These are phyloP conservation scores for Batillaria attramentaria DNA, from an alignment of 1,140 invertebrate genomes.

Conservation along the genomic window DNA sequence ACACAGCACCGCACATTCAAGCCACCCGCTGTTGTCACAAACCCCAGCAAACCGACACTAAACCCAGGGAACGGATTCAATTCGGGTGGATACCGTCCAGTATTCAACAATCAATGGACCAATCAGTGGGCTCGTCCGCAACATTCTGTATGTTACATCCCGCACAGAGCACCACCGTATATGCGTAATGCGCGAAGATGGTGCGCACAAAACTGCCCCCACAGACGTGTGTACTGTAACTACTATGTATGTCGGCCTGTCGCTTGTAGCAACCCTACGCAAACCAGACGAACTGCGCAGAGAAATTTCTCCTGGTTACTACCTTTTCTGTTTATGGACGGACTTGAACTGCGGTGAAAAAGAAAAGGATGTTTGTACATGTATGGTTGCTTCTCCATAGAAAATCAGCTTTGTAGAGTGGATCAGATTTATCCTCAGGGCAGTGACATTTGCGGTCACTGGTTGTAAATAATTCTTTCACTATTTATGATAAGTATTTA, in stretches of 20 bases:
- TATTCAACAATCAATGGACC: too few relatives aligned
- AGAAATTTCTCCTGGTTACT: constrained; percentile 4
- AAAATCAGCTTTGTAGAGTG: neutral
- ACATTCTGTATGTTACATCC: constrained; percentile 12
- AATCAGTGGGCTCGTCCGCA: neutral
- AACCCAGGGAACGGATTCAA: too few relatives aligned
- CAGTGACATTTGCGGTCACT: neutral
- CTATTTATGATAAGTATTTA: neutral
- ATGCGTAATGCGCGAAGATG: neutral
- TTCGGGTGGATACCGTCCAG: too few relatives aligned
- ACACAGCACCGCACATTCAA: too few relatives aligned
- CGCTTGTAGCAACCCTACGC: neutral
- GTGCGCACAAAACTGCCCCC: constrained; percentile 17
- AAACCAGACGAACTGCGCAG: neutral
- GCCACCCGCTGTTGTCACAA: too few relatives aligned
- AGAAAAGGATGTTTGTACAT: neutral
- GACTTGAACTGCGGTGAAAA: neutral
- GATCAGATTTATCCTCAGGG: neutral
- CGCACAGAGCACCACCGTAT: constrained; percentile 1
- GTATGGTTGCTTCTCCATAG: neutral
- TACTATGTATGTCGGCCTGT: constrained; percentile 10
- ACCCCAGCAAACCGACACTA: too few relatives aligned
- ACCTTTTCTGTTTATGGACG: constrained; percentile 2
- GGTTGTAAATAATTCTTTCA: neutral
- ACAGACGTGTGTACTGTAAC: neutral